Evolutionary conservation across 2,888 invertebrate species (phyloP).

Genomic region (Scrobipalpa costella): DNA sequence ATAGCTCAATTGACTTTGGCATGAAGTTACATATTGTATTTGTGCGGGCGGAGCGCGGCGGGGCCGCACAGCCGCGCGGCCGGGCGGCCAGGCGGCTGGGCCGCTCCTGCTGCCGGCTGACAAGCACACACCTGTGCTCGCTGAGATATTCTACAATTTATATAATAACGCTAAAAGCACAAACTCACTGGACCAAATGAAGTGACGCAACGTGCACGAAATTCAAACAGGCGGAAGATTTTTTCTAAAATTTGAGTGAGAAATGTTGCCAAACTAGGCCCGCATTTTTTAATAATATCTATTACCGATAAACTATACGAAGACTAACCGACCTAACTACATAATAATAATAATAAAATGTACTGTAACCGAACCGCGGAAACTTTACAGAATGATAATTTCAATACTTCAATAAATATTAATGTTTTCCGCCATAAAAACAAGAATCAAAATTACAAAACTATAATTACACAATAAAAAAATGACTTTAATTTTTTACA

Average conservation of each 20-base stretch:
- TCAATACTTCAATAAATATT: constrained; percentile 48
- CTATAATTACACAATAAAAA: constrained; percentile 60
- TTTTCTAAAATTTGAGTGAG: background rate
- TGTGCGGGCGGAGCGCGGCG: constrained; percentile 56
- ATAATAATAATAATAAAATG: constrained; percentile 15
- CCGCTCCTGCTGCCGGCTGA: background rate
- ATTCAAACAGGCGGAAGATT: constrained; percentile 14
- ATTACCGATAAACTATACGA: constrained; percentile 12
- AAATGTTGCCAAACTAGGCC: constrained; percentile 15
- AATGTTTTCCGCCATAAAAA: constrained; percentile 52
- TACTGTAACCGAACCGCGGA: constrained; percentile 33
- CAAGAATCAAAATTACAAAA: constrained; percentile 39
- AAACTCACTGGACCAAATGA: background rate
- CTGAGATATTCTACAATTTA: constrained; percentile 7
- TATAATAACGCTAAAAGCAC: constrained; percentile 11
- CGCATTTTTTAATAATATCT: constrained; percentile 7
- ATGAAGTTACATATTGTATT: constrained; percentile 72
- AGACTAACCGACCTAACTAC: constrained; percentile 17
- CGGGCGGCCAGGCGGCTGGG: no score
- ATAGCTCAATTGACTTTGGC: constrained; percentile 81
- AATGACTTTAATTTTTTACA: constrained; percentile 53
- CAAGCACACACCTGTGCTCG: background rate
- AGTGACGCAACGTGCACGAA: constrained; percentile 15
- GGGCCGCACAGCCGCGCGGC: background rate
- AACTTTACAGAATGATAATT: constrained; percentile 37